A percentile compares a stretch with the other conserved stretches of the same genome.
These are phyloP conservation scores for Anas bernieri DNA, from an alignment of 2,797 vertebrate species.

Conservation along the genomic window DNA sequence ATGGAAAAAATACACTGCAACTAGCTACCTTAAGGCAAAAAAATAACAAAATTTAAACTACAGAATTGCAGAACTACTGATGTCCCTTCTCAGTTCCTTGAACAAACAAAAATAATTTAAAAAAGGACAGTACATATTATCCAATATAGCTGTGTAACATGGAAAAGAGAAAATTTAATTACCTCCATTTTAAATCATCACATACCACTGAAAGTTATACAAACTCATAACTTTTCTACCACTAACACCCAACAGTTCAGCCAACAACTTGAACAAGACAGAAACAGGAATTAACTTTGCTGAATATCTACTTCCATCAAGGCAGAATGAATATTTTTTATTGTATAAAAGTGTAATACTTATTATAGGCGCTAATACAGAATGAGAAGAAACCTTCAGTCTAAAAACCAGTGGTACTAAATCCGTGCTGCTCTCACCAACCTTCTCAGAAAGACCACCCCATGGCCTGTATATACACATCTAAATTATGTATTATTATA, in stretches of 20 bases:
- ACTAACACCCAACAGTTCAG: not conserved
- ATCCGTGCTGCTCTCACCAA: not conserved
- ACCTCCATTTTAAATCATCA: not conserved
- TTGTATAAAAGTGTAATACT: not conserved
- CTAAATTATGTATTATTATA: not conserved
- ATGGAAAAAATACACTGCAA: not conserved
- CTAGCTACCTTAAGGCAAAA: not conserved
- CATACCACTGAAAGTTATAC: not conserved
- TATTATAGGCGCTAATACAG: not conserved
- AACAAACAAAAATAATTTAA: accelerated
- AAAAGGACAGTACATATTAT: not conserved
- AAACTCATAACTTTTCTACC: not conserved
- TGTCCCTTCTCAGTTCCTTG: not conserved
- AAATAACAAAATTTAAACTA: not conserved
- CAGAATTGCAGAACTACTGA: not conserved
- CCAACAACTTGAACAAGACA: not conserved
- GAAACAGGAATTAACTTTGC: not conserved
- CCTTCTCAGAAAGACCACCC: not conserved
- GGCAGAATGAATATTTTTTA: not conserved
- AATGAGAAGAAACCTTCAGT: not conserved
- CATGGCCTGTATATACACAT: not conserved
- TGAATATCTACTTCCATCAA: not conserved
- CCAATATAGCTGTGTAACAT: not conserved
- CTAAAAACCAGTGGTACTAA: not conserved
- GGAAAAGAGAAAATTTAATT: not conserved